phyloP scores from a whole-genome alignment of 2,113 vertebrate species.

The Monopterus albus region DNA sequence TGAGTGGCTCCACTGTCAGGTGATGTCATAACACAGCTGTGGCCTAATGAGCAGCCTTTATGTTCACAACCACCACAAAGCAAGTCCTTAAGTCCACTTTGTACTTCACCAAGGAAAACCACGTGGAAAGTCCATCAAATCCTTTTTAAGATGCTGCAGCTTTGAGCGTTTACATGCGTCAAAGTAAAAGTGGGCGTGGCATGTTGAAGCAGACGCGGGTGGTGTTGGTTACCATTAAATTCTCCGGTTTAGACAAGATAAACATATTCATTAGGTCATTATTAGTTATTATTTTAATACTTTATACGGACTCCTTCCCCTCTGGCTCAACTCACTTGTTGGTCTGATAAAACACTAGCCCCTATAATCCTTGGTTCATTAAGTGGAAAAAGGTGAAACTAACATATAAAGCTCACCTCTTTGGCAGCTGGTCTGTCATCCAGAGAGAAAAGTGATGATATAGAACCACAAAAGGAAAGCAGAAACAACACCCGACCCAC shows the following conservation, averaged over 20 bases:
- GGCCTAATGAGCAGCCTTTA: too few species aligned
- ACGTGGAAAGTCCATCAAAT: too few species aligned
- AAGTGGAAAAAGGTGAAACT: neutral
- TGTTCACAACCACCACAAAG: conserved; percentile 4
- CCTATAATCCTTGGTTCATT: neutral
- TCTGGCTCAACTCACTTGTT: too few species aligned
- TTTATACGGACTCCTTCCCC: too few species aligned
- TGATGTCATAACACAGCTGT: neutral
- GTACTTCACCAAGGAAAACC: too few species aligned
- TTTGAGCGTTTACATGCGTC: neutral
- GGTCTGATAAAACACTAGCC: too few species aligned
- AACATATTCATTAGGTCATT: too few species aligned
- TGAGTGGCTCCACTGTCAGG: neutral
- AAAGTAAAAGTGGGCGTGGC: conserved; percentile 6
- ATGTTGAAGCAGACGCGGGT: neutral
- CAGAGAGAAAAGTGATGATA: fast-evolving
- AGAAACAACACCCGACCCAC: neutral
- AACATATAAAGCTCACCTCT: conserved; percentile 25
- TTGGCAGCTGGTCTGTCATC: neutral
- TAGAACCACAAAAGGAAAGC: neutral
- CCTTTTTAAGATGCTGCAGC: too few species aligned
- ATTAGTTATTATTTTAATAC: too few species aligned
- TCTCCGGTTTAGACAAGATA: too few species aligned
- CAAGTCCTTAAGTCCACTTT: too few species aligned
- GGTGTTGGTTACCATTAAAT: too few species aligned